Percentiles rank a stretch among this genome's conserved stretches.
Conservation (phyloP, 2,113 vertebrate species). For the Chrysemys picta region DNA sequence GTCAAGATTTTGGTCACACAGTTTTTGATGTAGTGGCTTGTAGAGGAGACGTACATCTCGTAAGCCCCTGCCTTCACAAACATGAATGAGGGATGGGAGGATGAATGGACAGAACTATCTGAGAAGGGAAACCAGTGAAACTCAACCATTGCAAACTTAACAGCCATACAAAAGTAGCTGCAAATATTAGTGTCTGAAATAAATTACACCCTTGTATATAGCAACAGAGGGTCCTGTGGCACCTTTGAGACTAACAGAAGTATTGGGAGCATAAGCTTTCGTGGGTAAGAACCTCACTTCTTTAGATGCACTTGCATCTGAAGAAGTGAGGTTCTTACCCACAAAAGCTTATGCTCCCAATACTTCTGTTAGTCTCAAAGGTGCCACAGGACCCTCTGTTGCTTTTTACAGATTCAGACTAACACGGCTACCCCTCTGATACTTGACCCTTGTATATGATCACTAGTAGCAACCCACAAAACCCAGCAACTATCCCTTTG, state of each 20-base stretch:
- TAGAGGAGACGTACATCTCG: neutral
- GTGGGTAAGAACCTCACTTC: no score
- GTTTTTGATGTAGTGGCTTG: neutral
- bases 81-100: neutral
- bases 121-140: neutral
- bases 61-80: neutral
- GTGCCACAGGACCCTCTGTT: no score
- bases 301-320: no score
- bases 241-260: no score
- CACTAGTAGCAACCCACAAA: neutral
- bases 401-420: no score
- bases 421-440: no score
- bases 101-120: fast-evolving
- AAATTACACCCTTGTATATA: neutral
- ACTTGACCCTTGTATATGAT: neutral
- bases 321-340: no score
- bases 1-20: neutral
- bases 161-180: neutral
- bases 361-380: no score
- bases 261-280: no score
- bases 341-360: no score
- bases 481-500: neutral
- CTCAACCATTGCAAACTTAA: neutral
- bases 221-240: no score
- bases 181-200: neutral